Percentiles rank a stretch among this genome's conserved stretches.
phyloP scores from a whole-genome alignment of 2,888 invertebrate genomes.

The Xanthia icteritia region DNA sequence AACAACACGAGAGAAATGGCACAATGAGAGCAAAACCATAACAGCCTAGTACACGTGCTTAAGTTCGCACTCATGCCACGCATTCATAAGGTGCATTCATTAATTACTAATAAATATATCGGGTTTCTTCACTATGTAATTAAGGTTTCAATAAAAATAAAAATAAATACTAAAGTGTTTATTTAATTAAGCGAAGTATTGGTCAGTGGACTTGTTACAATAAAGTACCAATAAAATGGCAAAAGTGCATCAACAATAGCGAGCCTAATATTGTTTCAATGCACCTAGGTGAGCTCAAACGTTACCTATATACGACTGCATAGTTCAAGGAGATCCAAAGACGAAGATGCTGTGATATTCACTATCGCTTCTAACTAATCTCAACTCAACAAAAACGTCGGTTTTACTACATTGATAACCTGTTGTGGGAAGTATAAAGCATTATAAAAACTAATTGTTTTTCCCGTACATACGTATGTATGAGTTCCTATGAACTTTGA shows the following conservation, averaged over 20 bases:
- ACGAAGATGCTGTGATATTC: conserved; percentile 55
- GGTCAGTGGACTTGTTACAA: neutral
- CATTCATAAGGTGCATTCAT: conserved; percentile 10
- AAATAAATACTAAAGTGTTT: neutral
- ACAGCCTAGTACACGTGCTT: conserved; percentile 14
- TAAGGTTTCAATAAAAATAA: neutral
- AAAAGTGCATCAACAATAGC: conserved; percentile 5
- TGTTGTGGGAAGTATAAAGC: conserved; percentile 64
- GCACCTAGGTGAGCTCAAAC: conserved; percentile 35
- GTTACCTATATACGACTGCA: conserved; percentile 18
- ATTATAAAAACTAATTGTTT: conserved; percentile 76
- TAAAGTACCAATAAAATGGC: neutral
- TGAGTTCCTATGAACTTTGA: conserved; percentile 76
- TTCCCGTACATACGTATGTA: conserved; percentile 74
- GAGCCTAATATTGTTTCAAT: conserved; percentile 2
- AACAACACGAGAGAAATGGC: conserved; percentile 25
- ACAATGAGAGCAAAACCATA: conserved; percentile 49
- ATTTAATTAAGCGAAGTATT: neutral
- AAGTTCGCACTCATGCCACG: neutral
- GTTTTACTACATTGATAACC: conserved; percentile 63
- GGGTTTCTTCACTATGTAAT: neutral
- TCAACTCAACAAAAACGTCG: conserved; percentile 57
- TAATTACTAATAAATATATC: neutral
- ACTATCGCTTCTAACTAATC: conserved; percentile 69
- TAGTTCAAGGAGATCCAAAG: conserved; percentile 59